phyloP scores from a whole-genome alignment of 1,140 invertebrate species.

The Drosophila biarmipes region DNA sequence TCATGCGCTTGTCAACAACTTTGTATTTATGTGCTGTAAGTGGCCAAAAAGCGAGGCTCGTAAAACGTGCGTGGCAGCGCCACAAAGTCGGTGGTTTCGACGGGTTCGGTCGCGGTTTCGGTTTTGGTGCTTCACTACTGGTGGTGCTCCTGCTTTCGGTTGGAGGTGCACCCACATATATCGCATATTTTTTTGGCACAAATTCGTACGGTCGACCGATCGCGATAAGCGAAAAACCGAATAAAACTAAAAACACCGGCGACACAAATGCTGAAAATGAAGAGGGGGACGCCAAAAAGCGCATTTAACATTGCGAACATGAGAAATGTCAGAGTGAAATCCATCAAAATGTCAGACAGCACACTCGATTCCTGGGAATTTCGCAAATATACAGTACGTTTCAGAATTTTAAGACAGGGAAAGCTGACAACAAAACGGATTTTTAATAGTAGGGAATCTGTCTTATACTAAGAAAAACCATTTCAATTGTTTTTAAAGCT shows the following conservation, averaged over 20 bases:
- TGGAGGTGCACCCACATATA: conserved; percentile 69
- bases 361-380: conserved; percentile 52
- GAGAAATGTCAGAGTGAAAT: conserved; percentile 51
- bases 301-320: conserved; percentile 35
- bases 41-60: conserved; percentile 46
- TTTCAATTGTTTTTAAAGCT: too few relatives aligned
- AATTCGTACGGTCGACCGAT: conserved; percentile 54
- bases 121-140: conserved; percentile 17
- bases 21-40: conserved; percentile 53
- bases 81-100: conserved; percentile 9
- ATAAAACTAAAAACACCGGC: conserved; percentile 21
- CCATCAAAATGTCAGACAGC: conserved; percentile 48
- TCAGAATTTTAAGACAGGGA: conserved; percentile 8
- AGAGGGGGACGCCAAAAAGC: conserved; percentile 14
- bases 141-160: conserved; percentile 10
- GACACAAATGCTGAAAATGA: conserved; percentile 39
- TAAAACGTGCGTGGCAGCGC: conserved; percentile 59
- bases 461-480: too few relatives aligned
- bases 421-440: background rate
- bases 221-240: conserved; percentile 64
- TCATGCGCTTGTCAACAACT: conserved; percentile 61
- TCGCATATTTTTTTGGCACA: conserved; percentile 70
- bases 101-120: conserved; percentile 27
- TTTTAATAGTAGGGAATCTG: too few relatives aligned
- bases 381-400: conserved; percentile 14